Percentiles rank a stretch among this genome's conserved stretches.
These are phyloP conservation scores for Romanogobio albipinnatus DNA, from an alignment of 2,113 vertebrate species.

Conservation along the genomic window DNA sequence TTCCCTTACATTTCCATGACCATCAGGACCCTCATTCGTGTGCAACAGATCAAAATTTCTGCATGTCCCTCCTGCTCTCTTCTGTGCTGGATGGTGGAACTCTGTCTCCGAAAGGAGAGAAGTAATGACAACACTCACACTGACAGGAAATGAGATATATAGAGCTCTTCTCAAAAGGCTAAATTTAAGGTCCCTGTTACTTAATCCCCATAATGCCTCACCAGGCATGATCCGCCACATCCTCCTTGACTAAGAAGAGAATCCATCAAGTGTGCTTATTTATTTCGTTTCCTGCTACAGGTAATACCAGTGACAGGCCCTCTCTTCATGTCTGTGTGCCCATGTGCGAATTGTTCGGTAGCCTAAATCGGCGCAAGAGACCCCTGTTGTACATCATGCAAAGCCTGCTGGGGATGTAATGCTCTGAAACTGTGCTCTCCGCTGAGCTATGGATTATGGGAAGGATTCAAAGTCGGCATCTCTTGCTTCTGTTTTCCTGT, in stretches of 20 bases:
- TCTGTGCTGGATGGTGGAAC: neutral
- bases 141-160: slow-evolving; percentile 26
- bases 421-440: slow-evolving; percentile 13
- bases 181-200: slow-evolving; percentile 45
- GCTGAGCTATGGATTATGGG: slow-evolving; percentile 48
- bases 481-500: slow-evolving; percentile 7
- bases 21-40: neutral
- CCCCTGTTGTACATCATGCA: slow-evolving; percentile 28
- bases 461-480: slow-evolving; percentile 22
- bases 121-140: slow-evolving; percentile 18
- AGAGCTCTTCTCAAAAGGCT: slow-evolving; percentile 16
- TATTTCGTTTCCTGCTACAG: neutral
- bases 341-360: slow-evolving; percentile 42
- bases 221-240: slow-evolving; percentile 8
- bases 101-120: neutral
- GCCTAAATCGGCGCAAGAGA: slow-evolving; percentile 9
- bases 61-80: neutral
- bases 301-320: slow-evolving; percentile 27
- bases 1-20: neutral
- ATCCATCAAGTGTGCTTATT: slow-evolving; percentile 13
- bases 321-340: slow-evolving; percentile 25
- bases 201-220: slow-evolving; percentile 36
- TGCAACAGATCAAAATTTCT: neutral
- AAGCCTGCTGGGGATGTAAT: slow-evolving; percentile 42
- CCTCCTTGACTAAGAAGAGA: neutral